Conservation (phyloP, 1,140 invertebrate species). For the Saccostrea echinata region DNA sequence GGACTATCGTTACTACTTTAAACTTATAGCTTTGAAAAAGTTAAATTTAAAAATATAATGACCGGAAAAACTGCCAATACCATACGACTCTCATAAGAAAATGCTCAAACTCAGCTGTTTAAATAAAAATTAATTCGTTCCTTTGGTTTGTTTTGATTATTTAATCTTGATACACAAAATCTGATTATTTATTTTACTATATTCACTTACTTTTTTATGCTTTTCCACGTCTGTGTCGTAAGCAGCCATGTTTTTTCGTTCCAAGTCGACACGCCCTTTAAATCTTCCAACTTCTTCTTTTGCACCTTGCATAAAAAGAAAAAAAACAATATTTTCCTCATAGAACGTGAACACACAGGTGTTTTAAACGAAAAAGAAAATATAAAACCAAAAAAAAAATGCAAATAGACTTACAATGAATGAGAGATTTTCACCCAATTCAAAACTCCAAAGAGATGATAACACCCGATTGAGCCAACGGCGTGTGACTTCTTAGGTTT, state of each 20-base stretch:
- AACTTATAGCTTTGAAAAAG: no score
- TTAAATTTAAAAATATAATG: no score
- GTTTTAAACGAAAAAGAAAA: neutral
- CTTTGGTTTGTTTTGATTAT: no score
- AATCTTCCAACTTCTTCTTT: neutral
- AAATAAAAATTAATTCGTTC: no score
- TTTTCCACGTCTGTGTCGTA: conserved; percentile 1
- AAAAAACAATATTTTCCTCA: neutral
- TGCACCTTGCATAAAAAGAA: neutral
- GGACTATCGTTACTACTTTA: no score
- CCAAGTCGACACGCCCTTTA: conserved; percentile 7
- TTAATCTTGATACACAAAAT: no score
- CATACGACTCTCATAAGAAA: no score
- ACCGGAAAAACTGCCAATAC: no score
- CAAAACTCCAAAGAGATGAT: neutral
- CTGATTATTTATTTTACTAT: no score
- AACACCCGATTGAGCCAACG: neutral
- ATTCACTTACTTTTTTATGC: neutral
- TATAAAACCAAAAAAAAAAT: neutral
- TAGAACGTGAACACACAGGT: neutral
- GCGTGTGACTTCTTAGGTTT: neutral
- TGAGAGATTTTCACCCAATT: neutral
- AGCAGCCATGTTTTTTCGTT: conserved; percentile 16
- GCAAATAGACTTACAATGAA: neutral
- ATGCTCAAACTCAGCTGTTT: no score